Conservation (phyloP, 2,888 invertebrate species). For the Carabus problematicus region DNA sequence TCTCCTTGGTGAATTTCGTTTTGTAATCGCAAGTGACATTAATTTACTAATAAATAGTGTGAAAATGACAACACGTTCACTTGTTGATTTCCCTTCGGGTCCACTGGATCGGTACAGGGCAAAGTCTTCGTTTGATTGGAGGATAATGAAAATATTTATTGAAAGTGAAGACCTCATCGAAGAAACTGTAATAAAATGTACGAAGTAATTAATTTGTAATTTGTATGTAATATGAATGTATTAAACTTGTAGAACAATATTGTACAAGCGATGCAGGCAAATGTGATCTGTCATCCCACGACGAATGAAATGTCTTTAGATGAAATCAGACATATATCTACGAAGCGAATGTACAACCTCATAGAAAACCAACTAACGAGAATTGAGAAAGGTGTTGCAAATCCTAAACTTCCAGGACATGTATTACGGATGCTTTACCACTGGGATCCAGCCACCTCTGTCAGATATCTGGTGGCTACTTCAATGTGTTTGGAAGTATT, state of each 20-base stretch:
- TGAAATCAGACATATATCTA: slow-evolving; percentile 64
- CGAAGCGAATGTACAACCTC: slow-evolving; percentile 68
- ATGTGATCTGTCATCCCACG: slow-evolving; percentile 49
- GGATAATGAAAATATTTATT: slow-evolving; percentile 60
- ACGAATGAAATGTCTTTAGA: slow-evolving; percentile 47
- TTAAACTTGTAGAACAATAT: slow-evolving; percentile 49
- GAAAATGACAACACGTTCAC: slow-evolving; percentile 48
- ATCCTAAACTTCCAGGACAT: slow-evolving; percentile 61
- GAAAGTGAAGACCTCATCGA: slow-evolving; percentile 57
- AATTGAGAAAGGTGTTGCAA: slow-evolving; percentile 61
- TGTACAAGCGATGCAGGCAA: slow-evolving; percentile 48
- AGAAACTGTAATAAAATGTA: slow-evolving; percentile 17
- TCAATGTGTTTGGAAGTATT: slow-evolving; percentile 72
- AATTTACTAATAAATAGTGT: no score
- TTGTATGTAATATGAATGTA: background rate
- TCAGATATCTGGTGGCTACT: slow-evolving; percentile 71
- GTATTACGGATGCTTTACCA: slow-evolving; percentile 64
- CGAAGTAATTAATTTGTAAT: background rate
- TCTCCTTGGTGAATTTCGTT: no score
- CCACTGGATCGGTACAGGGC: slow-evolving; percentile 66
- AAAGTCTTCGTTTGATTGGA: slow-evolving; percentile 69
- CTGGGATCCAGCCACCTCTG: slow-evolving; percentile 68
- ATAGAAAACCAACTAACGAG: slow-evolving; percentile 69
- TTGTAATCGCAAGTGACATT: no score
- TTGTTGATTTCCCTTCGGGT: slow-evolving; percentile 66